phyloP scores from a whole-genome alignment of 2,797 vertebrate genomes.

The Xiphophorus birchmanni region DNA sequence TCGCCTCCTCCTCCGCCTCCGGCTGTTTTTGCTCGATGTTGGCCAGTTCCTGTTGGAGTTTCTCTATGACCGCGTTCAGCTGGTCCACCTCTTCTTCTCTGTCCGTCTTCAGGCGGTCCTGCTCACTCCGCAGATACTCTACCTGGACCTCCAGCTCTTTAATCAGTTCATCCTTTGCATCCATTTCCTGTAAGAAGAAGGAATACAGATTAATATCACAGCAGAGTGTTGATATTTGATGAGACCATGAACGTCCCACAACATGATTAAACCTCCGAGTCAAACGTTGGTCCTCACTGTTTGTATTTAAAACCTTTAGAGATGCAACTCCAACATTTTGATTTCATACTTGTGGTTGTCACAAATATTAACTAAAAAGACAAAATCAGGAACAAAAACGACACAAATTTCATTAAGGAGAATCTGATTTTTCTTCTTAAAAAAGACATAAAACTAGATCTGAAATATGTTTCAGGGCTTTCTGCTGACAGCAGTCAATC shows the following conservation, averaged over 20 bases:
- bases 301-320: neutral
- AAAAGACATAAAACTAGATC: neutral
- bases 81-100: slow-evolving; percentile 91
- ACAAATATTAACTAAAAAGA: too few relatives aligned
- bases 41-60: slow-evolving; percentile 91
- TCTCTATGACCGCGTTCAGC: slow-evolving; percentile 92
- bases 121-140: slow-evolving; percentile 89
- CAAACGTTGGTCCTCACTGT: neutral
- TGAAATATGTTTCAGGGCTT: neutral
- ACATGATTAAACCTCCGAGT: slow-evolving; percentile 62
- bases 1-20: slow-evolving; percentile 78
- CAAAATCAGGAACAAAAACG: too few relatives aligned
- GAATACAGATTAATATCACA: slow-evolving; percentile 9
- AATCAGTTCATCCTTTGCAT: slow-evolving; percentile 86
- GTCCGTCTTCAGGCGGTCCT: slow-evolving; percentile 86
- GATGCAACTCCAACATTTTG: neutral
- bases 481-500: neutral
- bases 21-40: slow-evolving; percentile 84
- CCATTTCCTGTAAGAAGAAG: slow-evolving; percentile 79
- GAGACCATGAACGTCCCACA: neutral
- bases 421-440: neutral
- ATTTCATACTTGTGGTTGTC: neutral
- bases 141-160: slow-evolving; percentile 88
- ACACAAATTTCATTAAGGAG: neutral
- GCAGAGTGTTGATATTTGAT: slow-evolving; percentile 8